Evolutionary conservation across 2,113 vertebrate genomes (phyloP), one percentile per base, ranked within the genome.

Genomic region (Hymenochirus boettgeri): DNA sequence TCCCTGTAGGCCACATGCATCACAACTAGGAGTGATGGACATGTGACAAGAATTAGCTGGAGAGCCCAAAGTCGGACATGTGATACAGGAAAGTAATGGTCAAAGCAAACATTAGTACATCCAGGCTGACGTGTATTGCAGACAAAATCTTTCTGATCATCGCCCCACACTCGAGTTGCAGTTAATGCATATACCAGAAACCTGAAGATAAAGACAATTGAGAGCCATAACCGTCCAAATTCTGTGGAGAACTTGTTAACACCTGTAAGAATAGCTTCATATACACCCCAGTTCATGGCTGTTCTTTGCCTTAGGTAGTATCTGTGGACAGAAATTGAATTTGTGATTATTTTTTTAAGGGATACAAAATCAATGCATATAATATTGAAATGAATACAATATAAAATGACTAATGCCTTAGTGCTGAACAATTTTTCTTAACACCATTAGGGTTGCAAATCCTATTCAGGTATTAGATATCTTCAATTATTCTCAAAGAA

Each of bases 1-100:
- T 97, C 81, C 1, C 93, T 77, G 76, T 98, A 98, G 17, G 90
- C 89, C 29, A 98, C 95, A 0, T 99, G 96, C 90, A 99, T 92
- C 73, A 93, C 77, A 72, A 99, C 96, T 3, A 99, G 80, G 26
- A 98, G 75, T 0, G 96, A 98, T 0, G 96, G 96, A 57, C 94
- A 97, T 0, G 93, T 97, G 77, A 99, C 96, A 15, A 99, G 89
- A 86, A 99, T 99, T 75, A 99, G 94, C 83, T 99, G 96, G 71
- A 99, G 84, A 5, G 96, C 95, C 96, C 96, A 98, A 15, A 99
- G 90, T 7, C 95, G 90, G 64, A 98, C 83, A 7, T 98, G 96
- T 48, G 95, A 98, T 39, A 99, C 62, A 0, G 96, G 96, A 83
- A 98, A 99, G 83, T 89, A 96, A 72, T 89, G 75, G 57, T 99